Evolutionary conservation across 2,888 invertebrate species (phyloP).

Genomic region (Adelognathus sp.): DNA sequence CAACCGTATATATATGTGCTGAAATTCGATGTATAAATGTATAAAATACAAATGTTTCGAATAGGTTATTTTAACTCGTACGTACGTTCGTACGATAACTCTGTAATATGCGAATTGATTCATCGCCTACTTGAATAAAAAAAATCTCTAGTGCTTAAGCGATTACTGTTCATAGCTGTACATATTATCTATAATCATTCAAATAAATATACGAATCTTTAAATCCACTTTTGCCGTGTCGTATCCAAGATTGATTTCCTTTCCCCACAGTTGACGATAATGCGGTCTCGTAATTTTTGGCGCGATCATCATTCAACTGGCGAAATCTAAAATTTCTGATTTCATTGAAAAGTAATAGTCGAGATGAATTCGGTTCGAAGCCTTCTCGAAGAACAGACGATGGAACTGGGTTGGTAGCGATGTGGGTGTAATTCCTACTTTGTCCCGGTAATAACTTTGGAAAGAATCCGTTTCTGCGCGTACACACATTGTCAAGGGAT

Average conservation of each 20-base stretch:
- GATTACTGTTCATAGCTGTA: constrained; percentile 61
- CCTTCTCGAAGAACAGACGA: background rate
- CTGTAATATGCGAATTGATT: constrained; percentile 28
- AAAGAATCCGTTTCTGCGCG: constrained; percentile 61
- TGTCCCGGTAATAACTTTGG: constrained; percentile 29
- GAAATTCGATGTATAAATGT: constrained; percentile 71
- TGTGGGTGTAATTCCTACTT: constrained; percentile 11
- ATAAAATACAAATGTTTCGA: constrained; percentile 63
- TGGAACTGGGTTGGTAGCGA: background rate
- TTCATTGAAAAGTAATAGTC: too few species aligned
- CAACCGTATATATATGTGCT: constrained; percentile 26
- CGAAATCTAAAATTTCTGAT: too few species aligned
- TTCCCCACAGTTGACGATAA: background rate
- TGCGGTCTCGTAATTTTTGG: too few species aligned
- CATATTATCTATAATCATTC: constrained; percentile 64
- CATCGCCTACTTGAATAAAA: constrained; percentile 22
- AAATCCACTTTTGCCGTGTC: constrained; percentile 19
- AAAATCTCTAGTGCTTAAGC: constrained; percentile 40
- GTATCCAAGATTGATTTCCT: background rate
- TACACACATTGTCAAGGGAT: constrained; percentile 74
- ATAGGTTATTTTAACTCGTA: background rate
- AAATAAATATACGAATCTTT: constrained; percentile 68
- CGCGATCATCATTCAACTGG: too few species aligned
- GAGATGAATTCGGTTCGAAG: background rate
- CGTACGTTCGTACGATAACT: constrained; percentile 13